Evolutionary conservation across 2,113 vertebrate genomes (phyloP).

Genomic region (Tachysurus fulvidraco): DNA sequence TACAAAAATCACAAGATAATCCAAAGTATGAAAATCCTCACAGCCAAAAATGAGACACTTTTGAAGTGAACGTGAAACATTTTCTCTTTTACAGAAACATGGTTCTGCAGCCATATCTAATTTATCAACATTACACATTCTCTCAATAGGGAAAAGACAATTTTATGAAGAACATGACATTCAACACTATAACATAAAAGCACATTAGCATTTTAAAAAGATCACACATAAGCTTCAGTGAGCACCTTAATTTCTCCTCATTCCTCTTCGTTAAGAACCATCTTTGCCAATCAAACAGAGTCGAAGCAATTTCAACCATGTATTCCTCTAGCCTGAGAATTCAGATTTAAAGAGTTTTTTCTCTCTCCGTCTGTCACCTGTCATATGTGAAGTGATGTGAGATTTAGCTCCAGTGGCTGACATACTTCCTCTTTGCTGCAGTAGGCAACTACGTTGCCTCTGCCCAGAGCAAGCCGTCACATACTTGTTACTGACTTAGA

Average conservation of each 20-base stretch:
- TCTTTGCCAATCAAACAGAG: conserved; percentile 1
- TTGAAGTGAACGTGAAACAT: not conserved
- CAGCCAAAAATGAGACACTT: not conserved
- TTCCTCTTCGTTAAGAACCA: conserved; percentile 29
- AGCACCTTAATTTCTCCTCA: not conserved
- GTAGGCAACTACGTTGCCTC: not conserved
- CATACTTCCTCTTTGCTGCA: conserved; percentile 60
- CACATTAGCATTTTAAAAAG: conserved; percentile 38
- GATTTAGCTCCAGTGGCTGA: conserved; percentile 57
- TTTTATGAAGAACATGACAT: conserved; percentile 31
- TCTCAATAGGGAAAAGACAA: not conserved
- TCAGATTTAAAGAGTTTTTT: not conserved
- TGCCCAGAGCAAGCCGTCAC: not conserved
- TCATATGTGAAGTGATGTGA: conserved; percentile 43
- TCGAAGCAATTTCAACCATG: not conserved
- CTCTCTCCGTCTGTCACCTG: conserved; percentile 34
- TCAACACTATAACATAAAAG: conserved; percentile 22
- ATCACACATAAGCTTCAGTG: conserved; percentile 16
- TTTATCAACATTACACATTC: not conserved
- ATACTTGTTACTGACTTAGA: not conserved
- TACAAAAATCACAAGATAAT: not conserved
- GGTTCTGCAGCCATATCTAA: not conserved
- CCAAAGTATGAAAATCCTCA: not conserved
- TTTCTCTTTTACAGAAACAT: not conserved
- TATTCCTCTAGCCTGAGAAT: not conserved